Percentiles rank a stretch among this genome's conserved stretches.
Conservation (phyloP, 2,113 vertebrate species). For the Erinaceus europaeus region DNA sequence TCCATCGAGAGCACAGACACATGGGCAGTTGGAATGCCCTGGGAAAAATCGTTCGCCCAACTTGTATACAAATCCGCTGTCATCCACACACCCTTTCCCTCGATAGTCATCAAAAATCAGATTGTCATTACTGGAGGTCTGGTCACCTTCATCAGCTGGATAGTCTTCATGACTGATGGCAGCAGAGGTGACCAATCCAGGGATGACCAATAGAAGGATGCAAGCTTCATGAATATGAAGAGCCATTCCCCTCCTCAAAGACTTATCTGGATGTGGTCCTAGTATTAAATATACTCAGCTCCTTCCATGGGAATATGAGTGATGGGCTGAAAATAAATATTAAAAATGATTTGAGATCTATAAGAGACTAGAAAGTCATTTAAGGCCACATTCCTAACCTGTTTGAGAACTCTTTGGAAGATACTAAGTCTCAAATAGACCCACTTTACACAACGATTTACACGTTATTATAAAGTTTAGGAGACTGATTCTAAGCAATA, state of each 20-base stretch:
- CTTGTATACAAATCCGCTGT: conserved; percentile 99
- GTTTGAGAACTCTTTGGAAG: background rate
- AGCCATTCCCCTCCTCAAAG: conserved; percentile 92
- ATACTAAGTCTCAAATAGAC: conserved; percentile 12
- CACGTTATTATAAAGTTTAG: conserved; percentile 33
- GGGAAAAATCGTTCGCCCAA: conserved; percentile 98
- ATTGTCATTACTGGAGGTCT: conserved; percentile 90
- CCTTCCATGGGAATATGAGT: conserved; percentile 84
- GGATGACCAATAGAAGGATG: conserved; percentile 90
- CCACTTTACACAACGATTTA: conserved; percentile 38
- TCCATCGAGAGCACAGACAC: conserved; percentile 98
- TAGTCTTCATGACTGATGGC: conserved; percentile 94
- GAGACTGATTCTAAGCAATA: conserved; percentile 9
- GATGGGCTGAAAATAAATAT: conserved; percentile 81
- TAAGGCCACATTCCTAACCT: conserved; percentile 49
- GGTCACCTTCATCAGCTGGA: conserved; percentile 92
- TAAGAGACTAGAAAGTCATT: conserved; percentile 15
- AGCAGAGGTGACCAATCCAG: conserved; percentile 86
- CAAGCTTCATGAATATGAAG: conserved; percentile 89
- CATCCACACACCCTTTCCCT: conserved; percentile 98
- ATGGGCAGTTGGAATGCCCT: conserved; percentile 98
- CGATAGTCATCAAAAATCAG: conserved; percentile 98
- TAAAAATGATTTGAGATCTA: conserved; percentile 67
- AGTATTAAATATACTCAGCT: conserved; percentile 78
- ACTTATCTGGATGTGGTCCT: conserved; percentile 83